Percentiles rank a stretch among this genome's conserved stretches.
These are phyloP conservation scores for Drosophila paracracens DNA, from an alignment of 2,888 invertebrate species.

Conservation along the genomic window DNA sequence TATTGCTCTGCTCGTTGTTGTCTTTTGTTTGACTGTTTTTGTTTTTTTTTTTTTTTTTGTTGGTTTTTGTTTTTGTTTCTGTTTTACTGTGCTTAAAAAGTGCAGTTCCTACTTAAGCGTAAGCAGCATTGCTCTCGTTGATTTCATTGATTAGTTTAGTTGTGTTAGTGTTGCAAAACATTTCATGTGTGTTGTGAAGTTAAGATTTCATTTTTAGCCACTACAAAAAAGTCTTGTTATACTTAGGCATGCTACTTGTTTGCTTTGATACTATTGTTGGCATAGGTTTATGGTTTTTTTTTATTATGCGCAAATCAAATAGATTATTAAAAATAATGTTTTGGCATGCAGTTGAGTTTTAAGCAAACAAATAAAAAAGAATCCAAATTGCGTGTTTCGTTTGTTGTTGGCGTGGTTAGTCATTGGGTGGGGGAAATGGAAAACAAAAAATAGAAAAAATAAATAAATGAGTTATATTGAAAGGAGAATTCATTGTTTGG, in stretches of 20 bases:
- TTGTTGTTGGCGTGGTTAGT: conserved; percentile 49
- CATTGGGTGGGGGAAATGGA: conserved; percentile 29
- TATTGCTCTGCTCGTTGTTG: conserved; percentile 29
- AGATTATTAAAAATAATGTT: conserved; percentile 6
- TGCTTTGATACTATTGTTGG: conserved; percentile 59
- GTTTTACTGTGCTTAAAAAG: conserved; percentile 37
- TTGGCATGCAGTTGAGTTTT: conserved; percentile 40
- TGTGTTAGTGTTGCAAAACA: conserved; percentile 14
- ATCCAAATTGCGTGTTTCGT: conserved; percentile 42
- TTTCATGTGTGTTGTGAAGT: conserved; percentile 13
- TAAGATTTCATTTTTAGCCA: conserved; percentile 15
- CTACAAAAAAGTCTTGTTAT: conserved; percentile 30
- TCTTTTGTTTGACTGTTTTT: conserved; percentile 6
- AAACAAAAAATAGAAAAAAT: conserved; percentile 42
- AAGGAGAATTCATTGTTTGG: conserved; percentile 20
- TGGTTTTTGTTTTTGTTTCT: conserved; percentile 33
- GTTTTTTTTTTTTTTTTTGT: conserved; percentile 5
- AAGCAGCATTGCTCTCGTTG: conserved; percentile 51
- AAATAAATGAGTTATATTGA: conserved; percentile 61
- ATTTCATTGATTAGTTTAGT: conserved; percentile 19
- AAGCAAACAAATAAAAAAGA: conserved; percentile 13
- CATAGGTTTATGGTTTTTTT: conserved; percentile 6
- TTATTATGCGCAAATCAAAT: conserved; percentile 4
- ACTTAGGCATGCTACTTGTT: conserved; percentile 59
- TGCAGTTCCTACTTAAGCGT: conserved; percentile 67